Conservation (phyloP, 2,113 vertebrate genomes). For the Pteruthius melanotis region DNA sequence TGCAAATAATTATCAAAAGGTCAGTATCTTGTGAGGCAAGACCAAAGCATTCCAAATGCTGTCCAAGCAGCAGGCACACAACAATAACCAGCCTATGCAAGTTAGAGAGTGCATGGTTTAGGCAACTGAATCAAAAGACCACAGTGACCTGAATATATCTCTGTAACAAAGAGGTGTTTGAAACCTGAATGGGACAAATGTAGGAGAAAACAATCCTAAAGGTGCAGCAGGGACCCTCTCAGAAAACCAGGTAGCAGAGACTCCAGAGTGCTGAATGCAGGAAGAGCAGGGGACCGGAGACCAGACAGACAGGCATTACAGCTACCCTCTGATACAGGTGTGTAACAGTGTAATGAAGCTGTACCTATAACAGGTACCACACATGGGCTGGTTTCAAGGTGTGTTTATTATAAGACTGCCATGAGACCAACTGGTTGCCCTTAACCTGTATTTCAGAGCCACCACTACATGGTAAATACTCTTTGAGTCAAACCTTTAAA, state of each 20-base stretch:
- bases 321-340: no score
- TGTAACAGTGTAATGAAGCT: background rate
- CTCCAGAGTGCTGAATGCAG: background rate
- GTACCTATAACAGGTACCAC: background rate
- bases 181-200: background rate
- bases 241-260: background rate
- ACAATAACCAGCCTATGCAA: background rate
- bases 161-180: background rate
- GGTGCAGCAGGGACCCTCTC: background rate
- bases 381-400: fast-evolving
- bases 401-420: background rate
- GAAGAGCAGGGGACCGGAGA: background rate
- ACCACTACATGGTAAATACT: background rate
- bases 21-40: background rate
- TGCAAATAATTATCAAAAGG: background rate
- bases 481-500: background rate
- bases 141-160: background rate
- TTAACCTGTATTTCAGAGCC: background rate
- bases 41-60: background rate
- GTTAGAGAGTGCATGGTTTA: background rate
- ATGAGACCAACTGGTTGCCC: background rate
- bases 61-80: background rate
- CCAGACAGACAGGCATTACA: background rate
- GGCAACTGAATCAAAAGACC: background rate
- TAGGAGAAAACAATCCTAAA: background rate